Conservation (phyloP, 2,797 vertebrate species). For the Periparus ater region DNA sequence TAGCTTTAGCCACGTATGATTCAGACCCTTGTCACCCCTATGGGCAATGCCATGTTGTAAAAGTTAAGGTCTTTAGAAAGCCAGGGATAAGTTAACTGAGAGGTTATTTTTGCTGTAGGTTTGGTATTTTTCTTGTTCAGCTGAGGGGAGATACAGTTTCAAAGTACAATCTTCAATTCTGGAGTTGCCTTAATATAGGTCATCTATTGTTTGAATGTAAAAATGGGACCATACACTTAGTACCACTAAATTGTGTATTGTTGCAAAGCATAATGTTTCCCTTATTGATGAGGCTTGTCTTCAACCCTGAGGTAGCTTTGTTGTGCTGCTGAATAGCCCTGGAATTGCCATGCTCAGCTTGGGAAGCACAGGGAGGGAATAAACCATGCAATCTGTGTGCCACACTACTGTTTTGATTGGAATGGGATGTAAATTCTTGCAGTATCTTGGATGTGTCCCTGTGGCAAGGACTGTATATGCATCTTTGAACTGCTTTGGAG, state of each 20-base stretch:
- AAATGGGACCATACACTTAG: background rate
- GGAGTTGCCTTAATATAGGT: background rate
- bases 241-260: too few relatives aligned
- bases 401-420: rapidly evolving
- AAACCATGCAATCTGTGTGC: rapidly evolving
- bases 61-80: background rate
- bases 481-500: background rate
- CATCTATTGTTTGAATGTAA: background rate
- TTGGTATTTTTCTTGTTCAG: background rate
- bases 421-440: background rate
- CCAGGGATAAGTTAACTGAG: background rate
- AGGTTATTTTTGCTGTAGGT: background rate
- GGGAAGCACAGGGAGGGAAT: background rate
- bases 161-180: background rate
- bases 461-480: background rate
- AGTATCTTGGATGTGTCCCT: background rate
- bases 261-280: background rate
- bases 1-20: background rate
- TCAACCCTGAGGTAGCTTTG: background rate
- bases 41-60: background rate
- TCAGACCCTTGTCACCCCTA: background rate
- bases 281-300: background rate
- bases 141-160: background rate
- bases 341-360: background rate
- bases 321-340: background rate